These are phyloP conservation scores for Spodoptera exigua DNA, from an alignment of 2,888 invertebrate genomes.

Conservation along the genomic window DNA sequence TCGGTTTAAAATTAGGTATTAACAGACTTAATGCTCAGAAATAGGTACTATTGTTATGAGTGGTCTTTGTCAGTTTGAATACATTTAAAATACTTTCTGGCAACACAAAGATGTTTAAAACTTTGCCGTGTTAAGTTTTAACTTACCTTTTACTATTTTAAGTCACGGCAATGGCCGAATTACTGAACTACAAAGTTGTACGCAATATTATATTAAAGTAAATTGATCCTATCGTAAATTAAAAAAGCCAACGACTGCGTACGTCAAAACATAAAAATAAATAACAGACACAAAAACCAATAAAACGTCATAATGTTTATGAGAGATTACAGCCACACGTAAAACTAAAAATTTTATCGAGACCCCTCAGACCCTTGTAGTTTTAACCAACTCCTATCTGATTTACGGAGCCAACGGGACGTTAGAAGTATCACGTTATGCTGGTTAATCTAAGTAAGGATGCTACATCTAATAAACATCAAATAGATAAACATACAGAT, in stretches of 20 bases:
- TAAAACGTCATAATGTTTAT: conserved; percentile 54
- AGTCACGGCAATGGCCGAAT: conserved; percentile 8
- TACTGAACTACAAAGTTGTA: not conserved
- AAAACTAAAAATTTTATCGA: conserved; percentile 46
- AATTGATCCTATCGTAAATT: conserved; percentile 52
- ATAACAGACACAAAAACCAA: conserved; percentile 46
- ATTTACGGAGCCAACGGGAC: conserved; percentile 16
- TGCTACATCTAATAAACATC: conserved; percentile 68
- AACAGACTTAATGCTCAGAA: conserved; percentile 8
- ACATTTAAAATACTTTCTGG: conserved; percentile 11
- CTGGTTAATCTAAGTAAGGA: conserved; percentile 62
- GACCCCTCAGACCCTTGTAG: conserved; percentile 41
- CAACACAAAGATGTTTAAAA: not conserved
- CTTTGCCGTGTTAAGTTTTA: conserved; percentile 3
- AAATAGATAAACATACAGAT: conserved; percentile 70
- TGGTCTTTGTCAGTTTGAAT: conserved; percentile 2
- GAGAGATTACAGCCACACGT: conserved; percentile 60
- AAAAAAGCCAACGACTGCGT: conserved; percentile 51
- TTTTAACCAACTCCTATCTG: conserved; percentile 29
- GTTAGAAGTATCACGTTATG: conserved; percentile 35
- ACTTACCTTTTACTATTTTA: too few relatives aligned
- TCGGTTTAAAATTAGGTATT: conserved; percentile 19
- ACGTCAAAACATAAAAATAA: conserved; percentile 43
- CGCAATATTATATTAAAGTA: conserved; percentile 39
- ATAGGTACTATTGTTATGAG: conserved; percentile 16